These are phyloP conservation scores for Isichthys henryi DNA, from an alignment of 2,113 vertebrate species.

Conservation along the genomic window DNA sequence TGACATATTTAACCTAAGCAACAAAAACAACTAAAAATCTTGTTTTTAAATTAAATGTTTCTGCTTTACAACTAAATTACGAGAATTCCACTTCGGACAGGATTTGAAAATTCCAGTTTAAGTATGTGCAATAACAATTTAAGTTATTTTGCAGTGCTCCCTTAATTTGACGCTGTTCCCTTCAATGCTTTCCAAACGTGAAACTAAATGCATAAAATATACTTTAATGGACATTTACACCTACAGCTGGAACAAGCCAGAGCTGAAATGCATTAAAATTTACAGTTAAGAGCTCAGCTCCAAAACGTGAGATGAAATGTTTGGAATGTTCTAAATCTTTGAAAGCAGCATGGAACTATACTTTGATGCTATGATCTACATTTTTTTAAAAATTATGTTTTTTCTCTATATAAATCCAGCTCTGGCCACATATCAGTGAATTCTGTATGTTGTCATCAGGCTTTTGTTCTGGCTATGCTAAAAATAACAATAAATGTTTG, in stretches of 20 bases:
- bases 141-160: background rate
- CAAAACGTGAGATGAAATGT: constrained; percentile 20
- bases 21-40: background rate
- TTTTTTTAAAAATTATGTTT: constrained; percentile 37
- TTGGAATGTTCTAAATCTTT: constrained; percentile 24
- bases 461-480: constrained; percentile 88
- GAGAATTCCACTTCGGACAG: background rate
- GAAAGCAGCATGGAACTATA: constrained; percentile 4
- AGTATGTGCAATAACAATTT: background rate
- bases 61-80: background rate
- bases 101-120: background rate
- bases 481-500: constrained; percentile 74
- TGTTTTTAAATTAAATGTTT: background rate
- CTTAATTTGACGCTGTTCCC: background rate
- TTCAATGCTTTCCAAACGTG: background rate
- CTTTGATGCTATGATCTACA: background rate
- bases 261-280: constrained; percentile 37
- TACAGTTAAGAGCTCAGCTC: constrained; percentile 1
- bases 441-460: constrained; percentile 51
- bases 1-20: background rate
- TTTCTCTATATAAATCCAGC: constrained; percentile 46
- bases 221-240: constrained; percentile 9
- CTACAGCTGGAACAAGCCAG: constrained; percentile 15
- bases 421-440: constrained; percentile 31
- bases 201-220: constrained; percentile 1